Evolutionary conservation across 2,888 invertebrate species (phyloP).

Genomic region (Plebejus melissa): DNA sequence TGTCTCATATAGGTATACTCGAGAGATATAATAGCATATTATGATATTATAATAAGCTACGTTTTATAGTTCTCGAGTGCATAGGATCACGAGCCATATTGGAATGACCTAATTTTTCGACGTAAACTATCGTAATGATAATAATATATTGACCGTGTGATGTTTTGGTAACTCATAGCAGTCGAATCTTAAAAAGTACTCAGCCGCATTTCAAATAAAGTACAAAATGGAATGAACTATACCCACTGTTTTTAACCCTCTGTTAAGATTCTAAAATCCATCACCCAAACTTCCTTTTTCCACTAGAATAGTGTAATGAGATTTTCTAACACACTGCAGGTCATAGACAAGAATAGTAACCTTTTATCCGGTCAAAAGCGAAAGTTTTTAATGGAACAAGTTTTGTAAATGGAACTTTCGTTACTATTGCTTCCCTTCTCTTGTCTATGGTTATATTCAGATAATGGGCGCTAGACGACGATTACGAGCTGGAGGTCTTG

Average conservation of each 20-base stretch:
- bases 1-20: neutral
- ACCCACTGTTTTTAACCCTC: slow-evolving; percentile 10
- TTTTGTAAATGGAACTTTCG: neutral
- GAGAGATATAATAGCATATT: no score
- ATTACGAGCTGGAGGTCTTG: slow-evolving; percentile 59
- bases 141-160: neutral
- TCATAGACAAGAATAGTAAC: neutral
- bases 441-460: neutral
- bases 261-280: neutral
- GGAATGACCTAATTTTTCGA: neutral
- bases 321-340: neutral
- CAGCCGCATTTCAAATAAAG: neutral
- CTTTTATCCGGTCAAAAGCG: neutral
- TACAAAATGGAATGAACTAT: neutral
- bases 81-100: neutral
- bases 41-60: neutral
- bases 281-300: neutral
- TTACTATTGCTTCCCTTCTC: neutral
- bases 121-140: neutral
- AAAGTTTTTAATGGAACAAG: neutral
- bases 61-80: neutral
- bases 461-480: slow-evolving; percentile 48
- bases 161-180: neutral
- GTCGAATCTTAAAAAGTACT: neutral
- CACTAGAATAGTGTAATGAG: neutral